phyloP scores from a whole-genome alignment of 2,888 invertebrate species.

The Ophion ellenae region DNA sequence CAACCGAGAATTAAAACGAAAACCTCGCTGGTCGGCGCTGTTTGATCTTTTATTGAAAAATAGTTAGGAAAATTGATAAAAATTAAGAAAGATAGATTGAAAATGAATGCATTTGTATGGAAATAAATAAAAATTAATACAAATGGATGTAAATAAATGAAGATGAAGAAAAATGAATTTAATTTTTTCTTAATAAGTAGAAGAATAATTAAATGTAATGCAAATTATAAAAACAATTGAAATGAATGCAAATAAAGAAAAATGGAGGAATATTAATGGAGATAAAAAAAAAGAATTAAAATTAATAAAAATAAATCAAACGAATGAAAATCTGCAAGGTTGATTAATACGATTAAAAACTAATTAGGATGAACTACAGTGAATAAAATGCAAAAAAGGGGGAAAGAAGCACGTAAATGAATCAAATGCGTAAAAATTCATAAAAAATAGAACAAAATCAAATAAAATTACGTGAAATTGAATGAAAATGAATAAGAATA shows the following conservation, averaged over 20 bases:
- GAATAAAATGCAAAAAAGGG: not conserved
- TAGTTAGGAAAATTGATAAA: not conserved
- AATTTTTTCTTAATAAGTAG: not conserved
- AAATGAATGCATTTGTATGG: not conserved
- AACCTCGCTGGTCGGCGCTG: not conserved
- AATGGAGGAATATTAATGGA: no score
- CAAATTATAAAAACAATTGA: no score
- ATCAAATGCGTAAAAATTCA: not conserved
- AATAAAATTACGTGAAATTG: no score
- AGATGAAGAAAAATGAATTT: no score
- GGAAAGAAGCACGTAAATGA: not conserved
- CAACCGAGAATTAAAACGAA: conserved; percentile 60
- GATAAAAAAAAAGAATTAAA: no score
- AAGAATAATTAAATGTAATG: not conserved
- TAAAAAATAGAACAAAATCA: not conserved
- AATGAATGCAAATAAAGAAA: no score
- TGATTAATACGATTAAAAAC: no score
- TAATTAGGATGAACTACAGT: not conserved
- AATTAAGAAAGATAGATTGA: not conserved
- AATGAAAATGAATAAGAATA: no score
- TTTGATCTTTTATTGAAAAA: conserved; percentile 8
- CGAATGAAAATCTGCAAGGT: no score
- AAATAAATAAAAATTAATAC: not conserved
- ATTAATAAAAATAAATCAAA: no score
- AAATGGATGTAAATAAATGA: no score